Evolutionary conservation across 1,140 invertebrate species (phyloP), one percentile per base, ranked within the genome.

Genomic region (Maniola jurtina): DNA sequence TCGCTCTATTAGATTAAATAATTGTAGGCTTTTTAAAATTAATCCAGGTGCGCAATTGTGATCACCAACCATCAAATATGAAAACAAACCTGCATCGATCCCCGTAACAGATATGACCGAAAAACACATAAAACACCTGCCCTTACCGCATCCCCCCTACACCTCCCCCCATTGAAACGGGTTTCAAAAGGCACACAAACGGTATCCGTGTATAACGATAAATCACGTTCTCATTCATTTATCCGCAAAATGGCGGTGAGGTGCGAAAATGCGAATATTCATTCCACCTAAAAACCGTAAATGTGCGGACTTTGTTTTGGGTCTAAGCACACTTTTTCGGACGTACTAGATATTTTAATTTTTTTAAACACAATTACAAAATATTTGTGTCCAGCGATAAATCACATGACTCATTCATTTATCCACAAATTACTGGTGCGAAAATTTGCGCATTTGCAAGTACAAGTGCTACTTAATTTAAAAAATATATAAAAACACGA

Each of bases 211-310:
- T 60, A 59, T 55, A 64, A 69, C 67, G 61, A 69, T 69, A 69
- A 69, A 69, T 69, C 67, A 69, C 57, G 48, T 60, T 54, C 57
- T 60, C 64, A 66, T 66, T 69, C 61, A 60, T 36, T 64, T 55
- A 35, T 55, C 57, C 47, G 38, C 67, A 61, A 64, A 69, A 69
- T 64, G 61, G 61, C 67, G 57, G 47, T 33, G 42, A 66, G 57
- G 64, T 66, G 64, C 57, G 56, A 65, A 65, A 25, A 57, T 59
- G 63, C 56, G 57, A 66, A 66, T 15, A 50, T 36, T 63, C 61
- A 34, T 63, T 55, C 61, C 14, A 33, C 10, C n/a, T 35, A 55
- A 47, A 45, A 38, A 34, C 9, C 35, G 25, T 57, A 16, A 57
- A 64, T 33, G 54, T 14, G 34, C 14, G 64, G 60, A 66, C 35